phyloP scores from a whole-genome alignment of 2,113 vertebrate genomes.

The Acrocephalus arundinaceus region DNA sequence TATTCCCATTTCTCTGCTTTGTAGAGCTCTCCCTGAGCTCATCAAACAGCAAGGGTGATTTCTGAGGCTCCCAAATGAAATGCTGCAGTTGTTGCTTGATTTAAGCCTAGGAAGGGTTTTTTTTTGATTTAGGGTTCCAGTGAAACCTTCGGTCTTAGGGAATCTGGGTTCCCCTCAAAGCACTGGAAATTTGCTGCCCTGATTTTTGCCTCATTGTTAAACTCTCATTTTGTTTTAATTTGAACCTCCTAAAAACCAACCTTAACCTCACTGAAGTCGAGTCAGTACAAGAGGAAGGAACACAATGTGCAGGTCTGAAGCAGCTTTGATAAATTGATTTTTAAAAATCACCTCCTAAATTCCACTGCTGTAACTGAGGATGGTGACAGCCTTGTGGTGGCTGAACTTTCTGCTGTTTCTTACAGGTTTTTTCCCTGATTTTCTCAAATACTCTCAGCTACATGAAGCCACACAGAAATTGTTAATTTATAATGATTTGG shows the following conservation, averaged over 20 bases:
- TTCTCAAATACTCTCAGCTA: neutral
- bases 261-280: neutral
- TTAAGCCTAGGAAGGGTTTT: fast-evolving
- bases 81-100: neutral
- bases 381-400: neutral
- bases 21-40: neutral
- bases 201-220: neutral
- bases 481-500: fast-evolving
- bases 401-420: neutral
- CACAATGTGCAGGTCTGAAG: neutral
- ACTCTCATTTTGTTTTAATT: neutral
- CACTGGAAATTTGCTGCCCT: neutral
- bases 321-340: neutral
- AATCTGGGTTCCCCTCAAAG: neutral
- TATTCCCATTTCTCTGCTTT: neutral
- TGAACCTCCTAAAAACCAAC: neutral
- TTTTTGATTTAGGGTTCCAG: neutral
- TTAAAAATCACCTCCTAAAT: neutral
- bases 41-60: neutral
- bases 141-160: neutral
- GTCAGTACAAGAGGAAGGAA: neutral
- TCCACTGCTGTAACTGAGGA: neutral
- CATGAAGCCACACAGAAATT: neutral
- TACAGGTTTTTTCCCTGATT: neutral
- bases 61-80: neutral